Evolutionary conservation across 2,888 invertebrate genomes (phyloP), one percentile per base, ranked within the genome.

Genomic region (Trichopoda pennipes): DNA sequence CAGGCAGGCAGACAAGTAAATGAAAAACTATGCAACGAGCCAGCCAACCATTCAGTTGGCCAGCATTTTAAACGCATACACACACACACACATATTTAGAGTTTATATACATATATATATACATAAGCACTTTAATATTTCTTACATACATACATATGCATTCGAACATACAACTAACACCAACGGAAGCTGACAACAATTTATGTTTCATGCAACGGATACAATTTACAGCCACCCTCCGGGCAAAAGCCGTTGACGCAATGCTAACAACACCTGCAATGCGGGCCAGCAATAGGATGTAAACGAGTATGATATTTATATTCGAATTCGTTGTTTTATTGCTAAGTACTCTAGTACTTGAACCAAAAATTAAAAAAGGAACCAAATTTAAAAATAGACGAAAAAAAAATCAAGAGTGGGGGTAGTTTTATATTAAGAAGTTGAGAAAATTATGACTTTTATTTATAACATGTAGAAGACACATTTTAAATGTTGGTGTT

Each of bases 111-210:
- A 61, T 9, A 51, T n/a, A 42, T 1, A 44, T 3, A 72, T 6
- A 53, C 19, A 32, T 19, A 38, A 23, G 17, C 32, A 49, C 19
- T 42, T 16, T 17, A 28, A 28, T 28, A 6, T 28, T 28, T 28
- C 7, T 38, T 44, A 68, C 14, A 47, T 21, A 47, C 4, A 19
- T n/a, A n/a, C 35, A 42, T 42, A 21, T 14, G 49, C 51, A 9
- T 19, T 21, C 19, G 61, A 51, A 63, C 14, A 56, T 42, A 51
- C 17, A 19, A 70, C 49, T 64, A 72, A 77, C 74, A 72, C 77
- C 72, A 80, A 81, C 80, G 88, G 89, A 88, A 89, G 88, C 88
- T 89, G 88, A 89, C 89, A 88, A 88, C 89, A 88, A 88, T 89
- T 88, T 88, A 88, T 88, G 88, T 83, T 80, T 74, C 70, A 78